Percentiles rank a stretch among this genome's conserved stretches.
Conservation (phyloP, 2,113 vertebrate species). For the Cyrtonyx montezumae region DNA sequence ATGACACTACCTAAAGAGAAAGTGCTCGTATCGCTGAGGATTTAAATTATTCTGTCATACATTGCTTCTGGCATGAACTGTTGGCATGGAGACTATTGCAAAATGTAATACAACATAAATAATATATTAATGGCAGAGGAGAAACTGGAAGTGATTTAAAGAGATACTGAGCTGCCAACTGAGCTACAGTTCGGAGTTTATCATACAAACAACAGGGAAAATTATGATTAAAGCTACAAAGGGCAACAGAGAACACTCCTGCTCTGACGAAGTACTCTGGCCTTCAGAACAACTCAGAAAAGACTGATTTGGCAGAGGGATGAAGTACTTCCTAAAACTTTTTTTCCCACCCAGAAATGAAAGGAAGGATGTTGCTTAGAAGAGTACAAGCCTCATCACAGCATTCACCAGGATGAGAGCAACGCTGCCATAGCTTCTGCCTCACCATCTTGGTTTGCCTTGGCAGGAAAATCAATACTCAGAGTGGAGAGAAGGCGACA, state of each 20-base stretch:
- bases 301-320: not conserved
- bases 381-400: not conserved
- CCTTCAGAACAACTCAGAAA: not conserved
- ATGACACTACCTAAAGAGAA: not conserved
- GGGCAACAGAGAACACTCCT: not conserved
- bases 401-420: not conserved
- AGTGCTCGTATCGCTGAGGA: not conserved
- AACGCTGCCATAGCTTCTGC: not conserved
- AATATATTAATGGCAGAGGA: slow-evolving; percentile 58
- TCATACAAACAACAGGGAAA: not conserved
- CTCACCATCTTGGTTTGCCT: not conserved
- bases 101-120: slow-evolving; percentile 60
- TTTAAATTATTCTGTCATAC: slow-evolving; percentile 43
- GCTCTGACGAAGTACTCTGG: not conserved
- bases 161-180: slow-evolving; percentile 14
- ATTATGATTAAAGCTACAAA: not conserved
- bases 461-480: not conserved
- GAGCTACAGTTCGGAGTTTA: not conserved
- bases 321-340: not conserved
- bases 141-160: slow-evolving; percentile 45
- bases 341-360: not conserved
- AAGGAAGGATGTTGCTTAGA: not conserved
- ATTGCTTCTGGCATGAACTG: slow-evolving; percentile 59
- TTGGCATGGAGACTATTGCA: slow-evolving; percentile 63
- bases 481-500: not conserved